A percentile compares a stretch with the other conserved stretches of the same genome.
phyloP scores from a whole-genome alignment of 2,888 invertebrate genomes.

The Apodemia mormo region DNA sequence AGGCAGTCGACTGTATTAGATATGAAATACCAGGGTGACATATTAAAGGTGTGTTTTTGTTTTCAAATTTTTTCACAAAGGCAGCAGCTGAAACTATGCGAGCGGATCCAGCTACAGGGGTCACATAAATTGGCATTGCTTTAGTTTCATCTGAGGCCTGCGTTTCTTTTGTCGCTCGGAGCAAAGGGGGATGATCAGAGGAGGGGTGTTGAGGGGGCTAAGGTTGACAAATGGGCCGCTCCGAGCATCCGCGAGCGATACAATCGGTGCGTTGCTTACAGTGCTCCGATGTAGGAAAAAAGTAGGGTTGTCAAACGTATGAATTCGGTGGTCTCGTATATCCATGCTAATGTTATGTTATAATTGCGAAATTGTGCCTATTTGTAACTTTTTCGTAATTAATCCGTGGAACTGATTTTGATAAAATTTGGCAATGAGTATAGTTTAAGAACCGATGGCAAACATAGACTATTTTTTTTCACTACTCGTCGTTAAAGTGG shows the following conservation, averaged over 20 bases:
- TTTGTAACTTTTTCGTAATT: too few species aligned
- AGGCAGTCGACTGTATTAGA: too few species aligned
- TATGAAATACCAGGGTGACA: background rate
- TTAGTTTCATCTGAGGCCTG: conserved; percentile 66
- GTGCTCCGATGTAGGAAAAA: conserved; percentile 83
- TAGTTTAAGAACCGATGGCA: too few species aligned
- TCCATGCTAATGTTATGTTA: background rate
- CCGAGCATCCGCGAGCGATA: conserved; percentile 80
- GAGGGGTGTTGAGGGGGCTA: conserved; percentile 53
- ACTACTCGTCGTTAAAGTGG: too few species aligned
- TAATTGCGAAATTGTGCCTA: too few species aligned
- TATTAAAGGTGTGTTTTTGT: background rate
- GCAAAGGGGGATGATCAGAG: conserved; percentile 39
- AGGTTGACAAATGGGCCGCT: conserved; percentile 82
- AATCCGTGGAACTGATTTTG: too few species aligned
- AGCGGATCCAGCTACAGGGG: conserved; percentile 42
- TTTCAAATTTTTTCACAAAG: conserved; percentile 18
- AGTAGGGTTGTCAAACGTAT: conserved; percentile 65
- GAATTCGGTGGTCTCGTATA: background rate
- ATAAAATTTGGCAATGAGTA: too few species aligned
- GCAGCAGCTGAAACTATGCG: conserved; percentile 28
- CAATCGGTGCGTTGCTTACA: conserved; percentile 82
- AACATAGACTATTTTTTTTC: too few species aligned
- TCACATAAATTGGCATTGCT: conserved; percentile 65
- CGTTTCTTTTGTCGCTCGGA: conserved; percentile 65